phyloP scores from a whole-genome alignment of 2,113 vertebrate species.

The Hippoglossus stenolepis region DNA sequence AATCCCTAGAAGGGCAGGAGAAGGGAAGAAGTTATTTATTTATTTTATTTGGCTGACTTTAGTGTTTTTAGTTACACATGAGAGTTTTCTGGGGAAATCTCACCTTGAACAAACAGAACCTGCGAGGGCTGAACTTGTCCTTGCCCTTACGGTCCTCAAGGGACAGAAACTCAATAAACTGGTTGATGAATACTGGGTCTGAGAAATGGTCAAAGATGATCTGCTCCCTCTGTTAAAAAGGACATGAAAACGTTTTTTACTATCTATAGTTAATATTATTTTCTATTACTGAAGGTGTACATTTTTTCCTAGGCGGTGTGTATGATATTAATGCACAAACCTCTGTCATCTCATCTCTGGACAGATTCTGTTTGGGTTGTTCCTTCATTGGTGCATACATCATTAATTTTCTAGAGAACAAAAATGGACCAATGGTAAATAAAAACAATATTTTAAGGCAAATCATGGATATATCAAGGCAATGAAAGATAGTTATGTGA shows the following conservation, averaged over 20 bases:
- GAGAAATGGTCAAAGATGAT: constrained; percentile 97
- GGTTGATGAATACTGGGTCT: constrained; percentile 92
- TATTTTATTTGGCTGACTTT: neutral
- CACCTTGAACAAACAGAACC: constrained; percentile 99
- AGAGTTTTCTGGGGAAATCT: neutral
- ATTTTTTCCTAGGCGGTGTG: neutral
- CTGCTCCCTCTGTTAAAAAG: constrained; percentile 88
- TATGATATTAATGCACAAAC: constrained; percentile 70
- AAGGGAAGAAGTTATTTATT: neutral
- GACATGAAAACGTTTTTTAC: neutral
- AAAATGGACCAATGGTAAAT: neutral
- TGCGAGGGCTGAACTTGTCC: constrained; percentile 97
- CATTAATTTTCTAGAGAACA: constrained; percentile 86
- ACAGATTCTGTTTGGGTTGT: constrained; percentile 90
- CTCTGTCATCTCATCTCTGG: constrained; percentile 91
- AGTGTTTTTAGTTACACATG: neutral
- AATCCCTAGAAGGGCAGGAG: constrained; percentile 84
- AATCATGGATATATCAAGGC: neutral
- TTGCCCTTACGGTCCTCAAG: constrained; percentile 98
- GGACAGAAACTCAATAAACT: constrained; percentile 95
- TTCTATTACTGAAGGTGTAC: neutral
- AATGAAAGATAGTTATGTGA: neutral
- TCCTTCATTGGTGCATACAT: constrained; percentile 90
- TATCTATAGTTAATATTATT: neutral
- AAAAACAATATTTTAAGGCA: neutral